Evolutionary conservation across 2,888 invertebrate species (phyloP), one percentile per base, ranked within the genome.

Genomic region (Campaea margaritaria): DNA sequence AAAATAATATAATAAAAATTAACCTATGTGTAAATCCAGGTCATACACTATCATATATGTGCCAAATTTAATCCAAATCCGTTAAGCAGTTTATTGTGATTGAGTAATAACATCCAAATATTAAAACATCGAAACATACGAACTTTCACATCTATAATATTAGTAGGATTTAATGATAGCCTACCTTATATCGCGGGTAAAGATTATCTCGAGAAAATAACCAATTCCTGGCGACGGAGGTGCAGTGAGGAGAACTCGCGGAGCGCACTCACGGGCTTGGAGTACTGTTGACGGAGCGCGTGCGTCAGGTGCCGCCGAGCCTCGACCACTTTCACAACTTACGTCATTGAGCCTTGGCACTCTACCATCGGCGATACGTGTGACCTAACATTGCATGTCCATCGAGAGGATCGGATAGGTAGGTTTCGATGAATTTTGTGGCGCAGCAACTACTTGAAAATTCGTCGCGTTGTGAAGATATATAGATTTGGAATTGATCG

Each of bases 281-380:
- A 67, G 54, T 62, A 64, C 53, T 58, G 67, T 66, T 66, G 77
- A 70, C 72, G 68, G 73, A 73, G 78, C 75, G 73, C 74, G 67
- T 69, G 64, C 75, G 74, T 48, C 59, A 59, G 21, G 21, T 21
- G 58, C 70, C 73, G 76, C 75, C 75, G 75, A 65, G 60, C 58
- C 58, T 56, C 62, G 70, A 73, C 54, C 73, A 90, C 91, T 91
- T 91, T 91, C 91, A 86, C 91, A 69, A 54, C 64, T 90, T 91
- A 86, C 90, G 81, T 87, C 87, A 90, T 61, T 58, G 71, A 79
- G 80, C 91, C 90, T 90, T 90, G 91, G 83, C 83, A 80, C 81
- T 61, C 61, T 51, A 52, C 31, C 39, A 41, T 43, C 21, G 36
- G 31, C 43, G 38, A 48, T 53, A 48, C 45, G 48, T 55, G 52